Evolutionary conservation across 1,140 invertebrate genomes (phyloP).

Genomic region (Carcinoscorpius rotundicauda): DNA sequence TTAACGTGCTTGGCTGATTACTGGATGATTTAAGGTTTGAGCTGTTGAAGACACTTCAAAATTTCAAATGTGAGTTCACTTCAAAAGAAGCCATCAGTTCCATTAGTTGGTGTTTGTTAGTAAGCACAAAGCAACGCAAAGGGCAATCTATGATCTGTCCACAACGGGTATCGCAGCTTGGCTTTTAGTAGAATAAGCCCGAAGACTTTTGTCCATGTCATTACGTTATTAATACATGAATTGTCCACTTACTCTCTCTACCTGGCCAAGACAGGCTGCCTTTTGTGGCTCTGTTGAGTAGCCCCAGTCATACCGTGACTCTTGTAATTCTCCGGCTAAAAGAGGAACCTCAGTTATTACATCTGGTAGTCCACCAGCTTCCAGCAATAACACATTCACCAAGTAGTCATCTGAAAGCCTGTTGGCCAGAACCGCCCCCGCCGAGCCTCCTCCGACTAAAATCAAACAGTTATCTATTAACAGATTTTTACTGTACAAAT

Average conservation of each 20-base stretch:
- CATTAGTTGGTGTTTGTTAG: no score
- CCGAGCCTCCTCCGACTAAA: constrained; percentile 82
- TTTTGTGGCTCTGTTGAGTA: constrained; percentile 82
- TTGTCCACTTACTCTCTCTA: constrained; percentile 28
- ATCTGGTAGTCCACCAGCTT: constrained; percentile 80
- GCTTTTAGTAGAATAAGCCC: no score
- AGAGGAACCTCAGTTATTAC: constrained; percentile 76
- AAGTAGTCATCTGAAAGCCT: constrained; percentile 57
- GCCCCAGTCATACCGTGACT: constrained; percentile 79
- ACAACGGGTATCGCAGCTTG: no score
- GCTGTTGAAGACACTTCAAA: no score
- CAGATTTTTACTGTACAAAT: no score
- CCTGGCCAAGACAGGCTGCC: constrained; percentile 58
- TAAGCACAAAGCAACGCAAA: no score
- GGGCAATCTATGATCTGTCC: no score
- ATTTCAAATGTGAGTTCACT: no score
- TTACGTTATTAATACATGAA: not conserved
- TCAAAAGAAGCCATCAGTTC: no score
- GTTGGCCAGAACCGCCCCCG: constrained; percentile 82
- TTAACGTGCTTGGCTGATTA: no score
- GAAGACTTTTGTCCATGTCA: no score
- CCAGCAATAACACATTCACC: constrained; percentile 54
- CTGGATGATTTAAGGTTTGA: no score
- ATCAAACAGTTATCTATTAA: not conserved
- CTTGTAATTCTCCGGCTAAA: constrained; percentile 69